A percentile compares a stretch with the other conserved stretches of the same genome.
Conservation (phyloP, 2,888 invertebrate genomes). For the Liodrosophila aerea region DNA sequence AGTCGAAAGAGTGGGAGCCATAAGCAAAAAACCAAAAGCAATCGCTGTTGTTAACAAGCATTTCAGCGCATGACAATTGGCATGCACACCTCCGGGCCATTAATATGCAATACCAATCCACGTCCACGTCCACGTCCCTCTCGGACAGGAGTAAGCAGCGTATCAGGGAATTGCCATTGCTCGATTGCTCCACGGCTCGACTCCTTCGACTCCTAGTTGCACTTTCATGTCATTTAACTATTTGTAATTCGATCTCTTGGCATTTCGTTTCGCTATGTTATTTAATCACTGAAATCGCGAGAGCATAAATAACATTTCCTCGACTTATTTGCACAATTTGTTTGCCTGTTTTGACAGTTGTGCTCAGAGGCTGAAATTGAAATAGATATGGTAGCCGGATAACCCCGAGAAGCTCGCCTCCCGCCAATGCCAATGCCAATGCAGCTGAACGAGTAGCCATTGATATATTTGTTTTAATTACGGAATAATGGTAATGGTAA, state of each 20-base stretch:
- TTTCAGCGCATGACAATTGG: constrained; percentile 81
- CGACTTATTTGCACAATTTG: constrained; percentile 78
- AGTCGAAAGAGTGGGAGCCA: constrained; percentile 49
- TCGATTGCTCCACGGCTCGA: not conserved
- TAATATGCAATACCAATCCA: constrained; percentile 46
- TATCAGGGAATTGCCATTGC: constrained; percentile 3
- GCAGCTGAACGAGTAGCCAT: too few species aligned
- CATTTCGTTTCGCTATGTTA: constrained; percentile 48
- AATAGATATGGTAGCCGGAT: constrained; percentile 46
- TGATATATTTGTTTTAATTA: too few species aligned
- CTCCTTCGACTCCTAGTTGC: constrained; percentile 14
- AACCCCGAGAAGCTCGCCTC: not conserved
- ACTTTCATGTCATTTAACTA: constrained; percentile 60
- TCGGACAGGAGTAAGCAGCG: not conserved
- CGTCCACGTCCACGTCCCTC: too few species aligned
- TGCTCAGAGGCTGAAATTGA: constrained; percentile 55
- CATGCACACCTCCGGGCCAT: constrained; percentile 79
- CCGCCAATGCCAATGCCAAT: too few species aligned
- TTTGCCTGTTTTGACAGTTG: constrained; percentile 74
- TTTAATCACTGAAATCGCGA: constrained; percentile 63
- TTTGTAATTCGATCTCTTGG: constrained; percentile 42
- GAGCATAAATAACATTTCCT: constrained; percentile 70
- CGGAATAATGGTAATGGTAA: too few species aligned
- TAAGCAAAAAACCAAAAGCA: constrained; percentile 38
- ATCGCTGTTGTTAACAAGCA: constrained; percentile 79